Evolutionary conservation across 2,888 invertebrate species (phyloP), one percentile per base, ranked within the genome.

Genomic region (Baronia brevicornis): DNA sequence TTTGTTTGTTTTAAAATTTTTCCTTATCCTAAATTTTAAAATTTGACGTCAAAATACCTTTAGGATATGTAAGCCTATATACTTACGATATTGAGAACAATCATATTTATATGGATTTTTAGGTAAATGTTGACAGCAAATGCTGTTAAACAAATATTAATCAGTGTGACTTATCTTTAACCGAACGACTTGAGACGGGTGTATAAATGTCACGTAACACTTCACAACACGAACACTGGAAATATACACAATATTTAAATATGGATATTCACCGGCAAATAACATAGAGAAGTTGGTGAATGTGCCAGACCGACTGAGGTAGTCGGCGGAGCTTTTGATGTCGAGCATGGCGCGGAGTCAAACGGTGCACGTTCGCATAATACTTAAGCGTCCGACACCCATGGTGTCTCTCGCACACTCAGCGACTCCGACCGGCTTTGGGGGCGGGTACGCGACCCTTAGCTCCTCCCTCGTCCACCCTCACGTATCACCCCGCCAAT

Each of bases 251-350:
- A 28, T 35, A 57, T 47, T 50, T 58, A 54, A 52, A 47, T 52
- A 41, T n/a, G 33, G 33, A 77, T 73, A 86, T 84, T 86, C 91
- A 94, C 94, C 94, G 84, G 94, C 94, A 86, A 95, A 95, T 67
- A 96, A 89, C 95, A 96, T 95, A 80, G 95, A 95, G 88, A 96
- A 93, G 86, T 95, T 95, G 79, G 95, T 93, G 79, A 96, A 95
- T 45, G 95, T 93, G 70, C 94, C 94, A 72, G 94, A 92, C 85
- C 94, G 91, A 84, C 91, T 91, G 68, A 95, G 88, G 86, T 95
- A 95, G 88, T 95, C 94, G 82, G 94, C 91, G 62, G 94, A 92
- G 64, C 92, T 92, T 85, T 95, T 95, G 70, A 95, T 94, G 89
- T 95, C 95, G 86, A 95, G 89, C 95, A 95, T 95, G 68, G 50